Evolutionary conservation across 2,113 vertebrate species (phyloP).

Genomic region (Cyphomyrus discorhynchus): DNA sequence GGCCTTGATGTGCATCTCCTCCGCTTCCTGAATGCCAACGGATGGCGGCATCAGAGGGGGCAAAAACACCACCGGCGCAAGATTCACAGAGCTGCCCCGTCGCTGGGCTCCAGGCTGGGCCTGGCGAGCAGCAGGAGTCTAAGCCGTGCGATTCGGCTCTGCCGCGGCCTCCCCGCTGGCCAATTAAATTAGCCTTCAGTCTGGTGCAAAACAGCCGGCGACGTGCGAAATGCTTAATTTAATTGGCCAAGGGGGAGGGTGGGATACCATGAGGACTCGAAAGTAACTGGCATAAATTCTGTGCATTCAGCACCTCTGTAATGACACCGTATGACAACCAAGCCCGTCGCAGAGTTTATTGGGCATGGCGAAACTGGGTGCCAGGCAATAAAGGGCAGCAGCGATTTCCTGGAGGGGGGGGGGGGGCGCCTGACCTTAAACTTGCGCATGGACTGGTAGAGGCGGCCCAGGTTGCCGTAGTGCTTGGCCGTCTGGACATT

Average conservation of each 20-base stretch:
- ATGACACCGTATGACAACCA: neutral
- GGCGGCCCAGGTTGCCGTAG: conserved; percentile 93
- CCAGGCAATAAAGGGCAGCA: neutral
- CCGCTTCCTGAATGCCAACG: conserved; percentile 72
- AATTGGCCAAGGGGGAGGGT: neutral
- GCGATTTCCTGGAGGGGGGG: neutral
- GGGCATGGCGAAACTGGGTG: neutral
- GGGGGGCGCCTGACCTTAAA: conserved; percentile 74
- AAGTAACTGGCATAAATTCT: neutral
- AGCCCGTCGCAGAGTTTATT: neutral
- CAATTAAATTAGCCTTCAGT: neutral
- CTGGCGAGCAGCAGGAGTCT: neutral
- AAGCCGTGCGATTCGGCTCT: neutral
- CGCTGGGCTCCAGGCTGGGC: neutral
- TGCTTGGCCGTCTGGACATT: conserved; percentile 98
- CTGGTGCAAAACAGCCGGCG: neutral
- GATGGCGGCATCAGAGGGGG: neutral
- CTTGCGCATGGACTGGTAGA: conserved; percentile 99
- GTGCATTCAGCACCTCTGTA: neutral
- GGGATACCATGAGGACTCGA: neutral
- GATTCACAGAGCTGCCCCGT: neutral
- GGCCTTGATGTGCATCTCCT: conserved; percentile 99
- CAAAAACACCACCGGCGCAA: neutral
- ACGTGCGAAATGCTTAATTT: neutral
- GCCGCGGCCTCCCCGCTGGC: neutral